phyloP scores from a whole-genome alignment of 2,797 vertebrate species.

The Mergus octosetaceus region DNA sequence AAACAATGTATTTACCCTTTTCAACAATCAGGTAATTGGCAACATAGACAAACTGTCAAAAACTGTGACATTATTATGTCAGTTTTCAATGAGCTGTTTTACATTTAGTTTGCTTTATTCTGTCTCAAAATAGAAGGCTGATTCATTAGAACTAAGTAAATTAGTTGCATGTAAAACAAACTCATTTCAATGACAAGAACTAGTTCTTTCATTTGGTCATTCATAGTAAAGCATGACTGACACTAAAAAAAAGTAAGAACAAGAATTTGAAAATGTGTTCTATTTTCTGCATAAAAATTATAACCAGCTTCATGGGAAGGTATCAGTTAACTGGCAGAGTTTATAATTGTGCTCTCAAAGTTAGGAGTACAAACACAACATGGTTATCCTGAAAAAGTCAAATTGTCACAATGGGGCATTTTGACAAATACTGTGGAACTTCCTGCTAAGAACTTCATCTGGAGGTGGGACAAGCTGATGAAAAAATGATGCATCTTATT shows the following conservation, averaged over 20 bases:
- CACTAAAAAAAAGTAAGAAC: background rate
- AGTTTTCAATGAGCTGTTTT: background rate
- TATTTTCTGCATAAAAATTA: background rate
- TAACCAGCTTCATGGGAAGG: background rate
- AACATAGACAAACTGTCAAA: background rate
- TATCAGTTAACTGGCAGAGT: background rate
- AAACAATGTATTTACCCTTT: background rate
- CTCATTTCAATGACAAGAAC: background rate
- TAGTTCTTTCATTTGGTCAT: background rate
- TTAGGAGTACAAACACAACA: background rate
- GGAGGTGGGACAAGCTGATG: background rate
- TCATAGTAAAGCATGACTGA: background rate
- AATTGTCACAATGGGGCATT: background rate
- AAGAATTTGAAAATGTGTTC: background rate
- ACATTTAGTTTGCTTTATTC: background rate
- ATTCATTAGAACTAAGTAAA: background rate
- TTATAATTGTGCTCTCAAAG: background rate
- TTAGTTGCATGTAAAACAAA: background rate
- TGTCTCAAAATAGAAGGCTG: background rate
- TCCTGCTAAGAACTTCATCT: background rate
- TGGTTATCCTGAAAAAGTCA: background rate
- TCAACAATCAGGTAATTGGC: background rate
- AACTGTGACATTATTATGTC: background rate
- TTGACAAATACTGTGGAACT: background rate
- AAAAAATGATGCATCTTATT: background rate